Evolutionary conservation across 1,140 invertebrate genomes (phyloP), one percentile per base, ranked within the genome.

Genomic region (Laupala kohalensis): DNA sequence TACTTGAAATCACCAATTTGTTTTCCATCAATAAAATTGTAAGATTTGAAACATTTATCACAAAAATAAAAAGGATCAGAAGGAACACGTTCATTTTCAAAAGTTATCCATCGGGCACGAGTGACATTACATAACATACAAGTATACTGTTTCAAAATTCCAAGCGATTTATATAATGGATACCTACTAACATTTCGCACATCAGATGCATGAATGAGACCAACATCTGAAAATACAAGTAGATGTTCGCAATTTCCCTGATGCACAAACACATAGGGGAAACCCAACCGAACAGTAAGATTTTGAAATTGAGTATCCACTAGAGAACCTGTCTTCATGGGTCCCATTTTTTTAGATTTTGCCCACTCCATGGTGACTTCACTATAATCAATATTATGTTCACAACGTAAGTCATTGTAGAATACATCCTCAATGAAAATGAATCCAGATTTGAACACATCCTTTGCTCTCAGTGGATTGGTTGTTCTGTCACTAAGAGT

Each of bases 231-330:
- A 75, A 96, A 89, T 1, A 89, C 82, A 76, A 96, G 85, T 0
- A 95, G 77, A 80, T 96, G 94, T 79, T 96, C 93, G 81, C 94
- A 96, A 76, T 88, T 86, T n/a, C 93, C 93, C 79, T 94, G 91
- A 81, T 95, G 93, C 29, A 90, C 82, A 81, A 94, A 96, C 5
- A 94, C 84, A 85, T 92, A 91, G 0, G 92, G 91, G 77, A 88
- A 87, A 0, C 92, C 92, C 68, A 94, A 83, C 70, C 83, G 82
- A 3, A 92, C 74, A 1, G 77, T 79, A 0, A 94, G 80, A 73
- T 91, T 86, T 65, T 87, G 80, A 65, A 95, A 84, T 6, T 77
- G 79, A 1, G 83, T 84, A 5, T 81, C 73, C 78, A 87, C 85
- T 90, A 94, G 92, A 23, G 76, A 76, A 0, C 77, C 80, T 24